These are phyloP conservation scores for Electrophaes corylata DNA, from an alignment of 2,888 invertebrate genomes.

Conservation along the genomic window DNA sequence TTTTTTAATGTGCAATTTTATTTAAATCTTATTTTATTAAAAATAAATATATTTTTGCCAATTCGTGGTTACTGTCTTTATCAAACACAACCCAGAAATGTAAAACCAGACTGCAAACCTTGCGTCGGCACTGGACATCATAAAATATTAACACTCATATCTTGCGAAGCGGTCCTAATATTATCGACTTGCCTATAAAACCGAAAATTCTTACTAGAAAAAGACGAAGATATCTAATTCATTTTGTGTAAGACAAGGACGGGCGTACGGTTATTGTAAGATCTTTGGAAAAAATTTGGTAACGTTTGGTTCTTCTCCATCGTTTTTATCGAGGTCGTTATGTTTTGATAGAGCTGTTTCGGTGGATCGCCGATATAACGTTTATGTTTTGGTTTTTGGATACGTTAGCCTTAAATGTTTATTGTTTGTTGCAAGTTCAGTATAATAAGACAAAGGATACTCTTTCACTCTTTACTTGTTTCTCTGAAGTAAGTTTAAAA, in stretches of 20 bases:
- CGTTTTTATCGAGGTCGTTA: constrained; percentile 83
- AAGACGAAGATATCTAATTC: constrained; percentile 59
- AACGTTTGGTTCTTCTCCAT: constrained; percentile 81
- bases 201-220: constrained; percentile 68
- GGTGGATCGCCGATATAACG: constrained; percentile 79
- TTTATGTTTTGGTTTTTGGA: constrained; percentile 79
- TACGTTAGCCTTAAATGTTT: constrained; percentile 54
- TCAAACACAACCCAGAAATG: constrained; percentile 1
- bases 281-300: constrained; percentile 79
- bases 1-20: too few species aligned
- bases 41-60: constrained; percentile 1
- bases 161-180: constrained; percentile 75
- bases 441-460: not conserved
- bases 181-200: constrained; percentile 81
- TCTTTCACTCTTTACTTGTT: not conserved
- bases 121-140: constrained; percentile 72
- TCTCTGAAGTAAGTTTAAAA: not conserved
- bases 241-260: constrained; percentile 64
- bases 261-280: constrained; percentile 69
- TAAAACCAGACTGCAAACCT: constrained; percentile 48
- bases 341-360: constrained; percentile 83
- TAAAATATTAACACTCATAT: constrained; percentile 82
- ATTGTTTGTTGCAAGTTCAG: constrained; percentile 48
- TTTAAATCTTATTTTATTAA: too few species aligned
- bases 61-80: constrained; percentile 9